A percentile compares a stretch with the other conserved stretches of the same genome.
phyloP scores from a whole-genome alignment of 2,113 vertebrate species.

The Onychorhynchus coronatus region DNA sequence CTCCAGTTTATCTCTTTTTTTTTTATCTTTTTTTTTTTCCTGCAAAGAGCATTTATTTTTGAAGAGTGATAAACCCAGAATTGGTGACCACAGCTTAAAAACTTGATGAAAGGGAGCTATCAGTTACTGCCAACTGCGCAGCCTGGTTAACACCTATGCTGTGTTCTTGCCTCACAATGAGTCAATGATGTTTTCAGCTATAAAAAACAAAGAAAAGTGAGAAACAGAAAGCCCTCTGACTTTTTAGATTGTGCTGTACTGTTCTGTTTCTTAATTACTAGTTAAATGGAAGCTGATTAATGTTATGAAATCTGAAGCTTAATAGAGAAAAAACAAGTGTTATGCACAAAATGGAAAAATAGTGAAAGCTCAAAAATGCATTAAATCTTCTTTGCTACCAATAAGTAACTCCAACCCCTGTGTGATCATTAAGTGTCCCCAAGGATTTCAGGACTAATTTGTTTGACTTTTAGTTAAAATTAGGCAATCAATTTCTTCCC shows the following conservation, averaged over 20 bases:
- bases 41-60: background rate
- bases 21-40: background rate
- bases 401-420: background rate
- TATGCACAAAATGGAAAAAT: background rate
- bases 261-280: slow-evolving; percentile 25
- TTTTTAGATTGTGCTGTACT: background rate
- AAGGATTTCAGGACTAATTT: slow-evolving; percentile 50
- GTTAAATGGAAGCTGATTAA: slow-evolving; percentile 33
- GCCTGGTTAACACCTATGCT: background rate
- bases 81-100: background rate
- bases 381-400: background rate
- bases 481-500: slow-evolving; percentile 48
- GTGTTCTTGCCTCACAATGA: background rate
- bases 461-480: slow-evolving; percentile 63
- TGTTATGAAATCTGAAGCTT: slow-evolving; percentile 1
- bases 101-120: background rate
- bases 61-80: background rate
- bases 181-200: background rate
- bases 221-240: background rate
- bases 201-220: background rate
- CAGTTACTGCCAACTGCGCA: background rate
- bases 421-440: slow-evolving; percentile 18
- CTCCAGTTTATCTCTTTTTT: background rate
- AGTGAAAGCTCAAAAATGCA: background rate
- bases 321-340: slow-evolving; percentile 1